A percentile compares a stretch with the other conserved stretches of the same genome.
Conservation (phyloP, 2,888 invertebrate genomes). For the Pharmacophagus antenor region DNA sequence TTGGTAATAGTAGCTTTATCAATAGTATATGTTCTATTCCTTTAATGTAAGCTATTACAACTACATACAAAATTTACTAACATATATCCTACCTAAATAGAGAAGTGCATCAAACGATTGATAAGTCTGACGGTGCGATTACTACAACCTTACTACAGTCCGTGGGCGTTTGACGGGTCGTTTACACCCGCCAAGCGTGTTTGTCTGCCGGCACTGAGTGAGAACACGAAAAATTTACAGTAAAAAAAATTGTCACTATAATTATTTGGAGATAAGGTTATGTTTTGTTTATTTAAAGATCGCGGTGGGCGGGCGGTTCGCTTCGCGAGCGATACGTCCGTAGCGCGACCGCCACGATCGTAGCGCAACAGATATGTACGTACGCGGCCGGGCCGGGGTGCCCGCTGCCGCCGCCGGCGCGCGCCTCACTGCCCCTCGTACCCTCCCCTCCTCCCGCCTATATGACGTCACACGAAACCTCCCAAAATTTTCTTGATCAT, state of each 20-base stretch:
- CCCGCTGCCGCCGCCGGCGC: slow-evolving; percentile 53
- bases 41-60: not conserved
- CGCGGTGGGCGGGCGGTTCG: slow-evolving; percentile 53
- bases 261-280: slow-evolving; percentile 36
- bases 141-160: slow-evolving; percentile 67
- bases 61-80: not conserved
- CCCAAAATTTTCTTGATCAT: slow-evolving; percentile 61
- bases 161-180: slow-evolving; percentile 65
- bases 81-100: slow-evolving; percentile 41
- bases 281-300: slow-evolving; percentile 63
- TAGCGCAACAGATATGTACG: slow-evolving; percentile 70
- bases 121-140: slow-evolving; percentile 48
- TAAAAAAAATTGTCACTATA: slow-evolving; percentile 46
- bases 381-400: slow-evolving; percentile 41
- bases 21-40: too few relatives aligned
- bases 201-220: slow-evolving; percentile 43
- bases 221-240: slow-evolving; percentile 34
- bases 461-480: slow-evolving; percentile 74
- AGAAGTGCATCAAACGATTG: slow-evolving; percentile 54
- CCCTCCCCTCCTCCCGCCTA: slow-evolving; percentile 43
- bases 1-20: too few relatives aligned
- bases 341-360: slow-evolving; percentile 67
- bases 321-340: slow-evolving; percentile 37
- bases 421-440: slow-evolving; percentile 36
- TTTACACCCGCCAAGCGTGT: slow-evolving; percentile 52